Conservation (phyloP, 1,140 invertebrate species). For the Piezodorus guildinii region DNA sequence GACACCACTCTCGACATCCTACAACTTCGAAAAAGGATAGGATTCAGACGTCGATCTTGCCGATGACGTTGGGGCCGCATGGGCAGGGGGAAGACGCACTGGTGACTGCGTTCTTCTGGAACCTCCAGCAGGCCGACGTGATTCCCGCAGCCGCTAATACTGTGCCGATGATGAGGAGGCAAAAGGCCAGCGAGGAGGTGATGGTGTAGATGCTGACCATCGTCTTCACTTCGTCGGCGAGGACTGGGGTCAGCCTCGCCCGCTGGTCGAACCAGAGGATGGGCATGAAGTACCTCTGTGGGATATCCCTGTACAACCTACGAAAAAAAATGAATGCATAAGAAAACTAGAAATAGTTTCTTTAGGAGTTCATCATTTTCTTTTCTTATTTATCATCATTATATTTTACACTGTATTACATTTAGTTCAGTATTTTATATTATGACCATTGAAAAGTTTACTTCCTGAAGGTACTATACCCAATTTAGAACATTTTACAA, state of each 20-base stretch:
- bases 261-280: constrained; percentile 65
- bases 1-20: too few relatives aligned
- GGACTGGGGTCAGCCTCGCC: constrained; percentile 43
- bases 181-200: constrained; percentile 30
- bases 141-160: not conserved
- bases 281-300: constrained; percentile 52
- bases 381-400: too few relatives aligned
- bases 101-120: not conserved
- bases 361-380: too few relatives aligned
- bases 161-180: constrained; percentile 32
- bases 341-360: too few relatives aligned
- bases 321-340: constrained; percentile 25
- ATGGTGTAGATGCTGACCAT: constrained; percentile 29
- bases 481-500: too few relatives aligned
- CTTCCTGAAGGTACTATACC: too few relatives aligned
- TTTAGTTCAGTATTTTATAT: too few relatives aligned
- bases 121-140: not conserved
- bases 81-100: not conserved
- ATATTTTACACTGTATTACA: too few relatives aligned
- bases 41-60: not conserved
- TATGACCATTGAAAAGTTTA: too few relatives aligned
- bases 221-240: constrained; percentile 33
- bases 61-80: not conserved
- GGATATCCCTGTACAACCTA: constrained; percentile 52
- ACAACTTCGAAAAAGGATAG: too few relatives aligned